phyloP scores from a whole-genome alignment of 2,113 vertebrate species.

The Elephantulus edwardii region DNA sequence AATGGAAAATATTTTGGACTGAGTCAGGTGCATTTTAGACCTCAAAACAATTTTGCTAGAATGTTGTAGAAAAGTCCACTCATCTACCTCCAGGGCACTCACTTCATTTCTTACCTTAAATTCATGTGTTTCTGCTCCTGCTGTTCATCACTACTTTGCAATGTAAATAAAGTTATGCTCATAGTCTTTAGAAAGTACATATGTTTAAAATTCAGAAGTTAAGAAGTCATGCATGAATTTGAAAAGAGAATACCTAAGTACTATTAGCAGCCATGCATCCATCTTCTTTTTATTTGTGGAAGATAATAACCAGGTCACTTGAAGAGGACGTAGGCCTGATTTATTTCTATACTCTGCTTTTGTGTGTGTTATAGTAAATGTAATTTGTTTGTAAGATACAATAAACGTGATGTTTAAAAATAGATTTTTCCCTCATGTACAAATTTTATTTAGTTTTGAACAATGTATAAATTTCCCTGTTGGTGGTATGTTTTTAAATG shows the following conservation, averaged over 20 bases:
- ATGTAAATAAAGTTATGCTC: not conserved
- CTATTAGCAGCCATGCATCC: not conserved
- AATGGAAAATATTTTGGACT: not conserved
- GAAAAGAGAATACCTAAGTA: not conserved
- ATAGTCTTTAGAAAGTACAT: not conserved
- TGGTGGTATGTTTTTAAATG: slow-evolving; percentile 28
- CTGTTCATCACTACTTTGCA: not conserved
- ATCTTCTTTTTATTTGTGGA: not conserved
- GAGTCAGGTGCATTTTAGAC: not conserved
- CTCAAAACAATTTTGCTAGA: not conserved
- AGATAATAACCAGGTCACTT: slow-evolving; percentile 21
- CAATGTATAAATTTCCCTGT: slow-evolving; percentile 51
- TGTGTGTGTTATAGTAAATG: not conserved
- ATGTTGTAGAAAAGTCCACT: not conserved
- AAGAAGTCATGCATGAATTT: not conserved
- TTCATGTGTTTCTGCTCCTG: not conserved
- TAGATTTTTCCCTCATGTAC: slow-evolving; percentile 15
- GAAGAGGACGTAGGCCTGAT: slow-evolving; percentile 26
- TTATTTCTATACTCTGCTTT: slow-evolving; percentile 23
- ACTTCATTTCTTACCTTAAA: too few relatives aligned
- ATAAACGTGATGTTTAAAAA: slow-evolving; percentile 20
- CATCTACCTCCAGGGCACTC: not conserved
- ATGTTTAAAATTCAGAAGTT: not conserved
- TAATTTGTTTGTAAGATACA: slow-evolving; percentile 47
- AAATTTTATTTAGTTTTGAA: slow-evolving; percentile 44